A percentile compares a stretch with the other conserved stretches of the same genome.
phyloP scores from a whole-genome alignment of 1,140 invertebrate genomes.

The Cotesia typhae region DNA sequence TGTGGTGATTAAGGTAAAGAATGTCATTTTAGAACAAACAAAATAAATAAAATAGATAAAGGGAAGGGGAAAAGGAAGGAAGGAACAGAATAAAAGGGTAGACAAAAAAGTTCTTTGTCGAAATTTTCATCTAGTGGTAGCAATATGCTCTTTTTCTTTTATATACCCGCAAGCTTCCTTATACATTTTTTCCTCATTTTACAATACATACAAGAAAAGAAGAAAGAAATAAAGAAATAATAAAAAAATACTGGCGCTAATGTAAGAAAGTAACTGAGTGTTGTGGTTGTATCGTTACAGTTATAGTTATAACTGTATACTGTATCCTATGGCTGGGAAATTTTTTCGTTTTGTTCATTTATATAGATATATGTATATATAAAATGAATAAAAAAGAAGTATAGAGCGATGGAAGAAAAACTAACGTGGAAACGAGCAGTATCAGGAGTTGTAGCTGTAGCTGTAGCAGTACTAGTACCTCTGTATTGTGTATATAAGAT shows the following conservation, averaged over 20 bases:
- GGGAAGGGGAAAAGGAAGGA: background rate
- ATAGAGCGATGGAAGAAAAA: constrained; percentile 39
- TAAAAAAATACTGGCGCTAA: background rate
- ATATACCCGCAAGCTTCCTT: constrained; percentile 1
- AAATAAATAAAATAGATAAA: no score
- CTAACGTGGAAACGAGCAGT: constrained; percentile 51
- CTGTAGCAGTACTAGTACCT: no score
- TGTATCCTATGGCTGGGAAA: constrained; percentile 44
- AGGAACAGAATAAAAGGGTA: background rate
- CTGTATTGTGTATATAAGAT: constrained; percentile 15
- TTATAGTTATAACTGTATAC: constrained; percentile 37
- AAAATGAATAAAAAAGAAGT: constrained; percentile 9
- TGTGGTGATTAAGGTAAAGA: no score
- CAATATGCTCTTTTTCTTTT: constrained; percentile 20
- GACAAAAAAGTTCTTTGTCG: constrained; percentile 15
- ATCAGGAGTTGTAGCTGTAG: background rate
- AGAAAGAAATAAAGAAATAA: constrained; percentile 5
- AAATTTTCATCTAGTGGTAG: constrained; percentile 9
- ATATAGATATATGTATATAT: constrained; percentile 19
- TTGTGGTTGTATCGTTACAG: constrained; percentile 30
- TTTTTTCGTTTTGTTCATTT: background rate
- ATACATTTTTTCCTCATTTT: background rate
- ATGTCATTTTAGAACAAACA: no score
- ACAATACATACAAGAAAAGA: background rate
- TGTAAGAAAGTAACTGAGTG: constrained; percentile 14